Conservation (phyloP, 2,888 invertebrate species). For the Gisinianus flammeolus region DNA sequence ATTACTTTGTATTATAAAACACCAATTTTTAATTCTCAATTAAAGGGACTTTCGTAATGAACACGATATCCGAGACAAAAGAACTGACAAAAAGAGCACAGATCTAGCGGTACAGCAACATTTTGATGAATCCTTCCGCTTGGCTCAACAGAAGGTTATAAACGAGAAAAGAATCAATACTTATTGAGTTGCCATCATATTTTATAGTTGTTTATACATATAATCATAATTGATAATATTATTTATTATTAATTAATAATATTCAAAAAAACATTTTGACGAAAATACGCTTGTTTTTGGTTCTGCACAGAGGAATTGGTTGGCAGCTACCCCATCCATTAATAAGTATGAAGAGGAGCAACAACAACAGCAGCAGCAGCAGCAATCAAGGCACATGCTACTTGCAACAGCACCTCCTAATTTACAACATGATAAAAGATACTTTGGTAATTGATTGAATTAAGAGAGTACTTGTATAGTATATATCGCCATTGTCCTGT, state of each 20-base stretch:
- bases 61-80: constrained; percentile 24
- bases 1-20: not conserved
- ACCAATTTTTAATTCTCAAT: constrained; percentile 31
- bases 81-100: constrained; percentile 60
- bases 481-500: too few relatives aligned
- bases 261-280: too few relatives aligned
- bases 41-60: constrained; percentile 42
- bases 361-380: too few relatives aligned
- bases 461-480: not conserved
- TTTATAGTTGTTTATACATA: too few relatives aligned
- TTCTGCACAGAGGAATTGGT: too few relatives aligned
- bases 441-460: constrained; percentile 15
- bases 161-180: too few relatives aligned
- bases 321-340: too few relatives aligned
- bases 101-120: constrained; percentile 82
- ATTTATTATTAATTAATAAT: too few relatives aligned
- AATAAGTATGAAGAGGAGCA: constrained; percentile 11
- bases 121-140: constrained; percentile 83
- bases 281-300: too few relatives aligned
- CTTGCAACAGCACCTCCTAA: not conserved
- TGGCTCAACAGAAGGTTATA: constrained; percentile 77
- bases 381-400: constrained; percentile 7
- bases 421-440: constrained; percentile 8
- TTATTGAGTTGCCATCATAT: too few relatives aligned
- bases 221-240: too few relatives aligned